Conservation (phyloP, 2,113 vertebrate genomes). For the Psammodynastes pulverulentus region DNA sequence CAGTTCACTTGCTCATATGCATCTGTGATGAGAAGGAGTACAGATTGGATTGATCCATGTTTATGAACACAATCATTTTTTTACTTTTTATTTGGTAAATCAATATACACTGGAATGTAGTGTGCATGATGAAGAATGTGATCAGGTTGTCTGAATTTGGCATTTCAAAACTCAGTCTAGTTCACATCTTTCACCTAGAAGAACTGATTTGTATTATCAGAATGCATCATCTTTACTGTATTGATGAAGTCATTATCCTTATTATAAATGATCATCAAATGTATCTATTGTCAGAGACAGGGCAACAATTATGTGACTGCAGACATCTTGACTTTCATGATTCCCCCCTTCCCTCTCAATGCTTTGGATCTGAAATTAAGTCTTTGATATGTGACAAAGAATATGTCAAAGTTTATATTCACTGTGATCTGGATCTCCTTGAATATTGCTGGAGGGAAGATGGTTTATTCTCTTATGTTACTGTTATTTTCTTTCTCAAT, state of each 20-base stretch:
- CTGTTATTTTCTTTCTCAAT: background rate
- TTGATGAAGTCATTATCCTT: background rate
- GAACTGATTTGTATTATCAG: background rate
- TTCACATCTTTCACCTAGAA: background rate
- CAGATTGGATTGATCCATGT: background rate
- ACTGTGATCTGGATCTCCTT: background rate
- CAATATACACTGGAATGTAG: background rate
- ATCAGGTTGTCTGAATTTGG: background rate
- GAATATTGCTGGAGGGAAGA: background rate
- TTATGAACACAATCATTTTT: background rate
- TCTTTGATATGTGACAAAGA: background rate
- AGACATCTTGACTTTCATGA: background rate
- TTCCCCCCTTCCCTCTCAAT: background rate
- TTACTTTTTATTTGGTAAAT: background rate
- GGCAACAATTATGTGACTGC: background rate
- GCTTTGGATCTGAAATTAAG: background rate
- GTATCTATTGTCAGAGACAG: background rate
- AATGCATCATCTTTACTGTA: background rate
- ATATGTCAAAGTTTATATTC: background rate
- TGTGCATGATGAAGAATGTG: background rate
- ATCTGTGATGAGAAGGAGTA: constrained; percentile 32
- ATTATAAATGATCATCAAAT: background rate
- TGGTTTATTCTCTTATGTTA: background rate
- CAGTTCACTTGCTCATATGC: constrained; percentile 5
- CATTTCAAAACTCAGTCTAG: background rate